These are phyloP conservation scores for Drosophila oshimai DNA, from an alignment of 1,140 invertebrate genomes.

Conservation along the genomic window DNA sequence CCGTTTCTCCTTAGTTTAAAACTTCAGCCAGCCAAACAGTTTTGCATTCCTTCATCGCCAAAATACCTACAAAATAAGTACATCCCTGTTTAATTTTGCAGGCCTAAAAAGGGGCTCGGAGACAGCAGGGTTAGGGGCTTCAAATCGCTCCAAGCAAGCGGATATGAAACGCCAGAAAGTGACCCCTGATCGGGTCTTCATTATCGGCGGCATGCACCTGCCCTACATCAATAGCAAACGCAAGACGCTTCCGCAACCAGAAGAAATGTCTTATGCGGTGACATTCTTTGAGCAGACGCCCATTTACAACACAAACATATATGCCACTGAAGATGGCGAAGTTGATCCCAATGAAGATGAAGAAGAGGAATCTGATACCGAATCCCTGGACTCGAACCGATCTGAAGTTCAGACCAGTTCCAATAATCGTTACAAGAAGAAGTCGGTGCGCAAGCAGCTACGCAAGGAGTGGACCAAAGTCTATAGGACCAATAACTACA, in stretches of 20 bases:
- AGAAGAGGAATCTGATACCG: slow-evolving; percentile 15
- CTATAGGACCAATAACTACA: slow-evolving; percentile 38
- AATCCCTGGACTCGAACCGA: neutral
- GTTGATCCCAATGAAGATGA: neutral
- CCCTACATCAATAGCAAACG: slow-evolving; percentile 25
- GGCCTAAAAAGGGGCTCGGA: slow-evolving; percentile 27
- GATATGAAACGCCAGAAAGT: slow-evolving; percentile 8
- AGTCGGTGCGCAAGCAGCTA: neutral
- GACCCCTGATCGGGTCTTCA: slow-evolving; percentile 3
- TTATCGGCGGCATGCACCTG: slow-evolving; percentile 32
- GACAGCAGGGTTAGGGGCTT: neutral
- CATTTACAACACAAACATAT: slow-evolving; percentile 37
- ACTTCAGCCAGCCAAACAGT: neutral
- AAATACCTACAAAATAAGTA: neutral
- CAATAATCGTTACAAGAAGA: neutral
- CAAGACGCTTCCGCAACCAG: slow-evolving; percentile 21
- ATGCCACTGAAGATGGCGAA: neutral
- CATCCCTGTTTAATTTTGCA: slow-evolving; percentile 21
- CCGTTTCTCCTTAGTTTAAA: too few species aligned
- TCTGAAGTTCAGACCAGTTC: neutral
- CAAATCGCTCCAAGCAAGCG: neutral
- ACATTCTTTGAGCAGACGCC: slow-evolving; percentile 57
- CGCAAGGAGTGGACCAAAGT: slow-evolving; percentile 10
- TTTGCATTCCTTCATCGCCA: neutral
- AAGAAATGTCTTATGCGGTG: slow-evolving; percentile 45